These are phyloP conservation scores for Bombus confusus DNA, from an alignment of 1,140 invertebrate species.

Conservation along the genomic window DNA sequence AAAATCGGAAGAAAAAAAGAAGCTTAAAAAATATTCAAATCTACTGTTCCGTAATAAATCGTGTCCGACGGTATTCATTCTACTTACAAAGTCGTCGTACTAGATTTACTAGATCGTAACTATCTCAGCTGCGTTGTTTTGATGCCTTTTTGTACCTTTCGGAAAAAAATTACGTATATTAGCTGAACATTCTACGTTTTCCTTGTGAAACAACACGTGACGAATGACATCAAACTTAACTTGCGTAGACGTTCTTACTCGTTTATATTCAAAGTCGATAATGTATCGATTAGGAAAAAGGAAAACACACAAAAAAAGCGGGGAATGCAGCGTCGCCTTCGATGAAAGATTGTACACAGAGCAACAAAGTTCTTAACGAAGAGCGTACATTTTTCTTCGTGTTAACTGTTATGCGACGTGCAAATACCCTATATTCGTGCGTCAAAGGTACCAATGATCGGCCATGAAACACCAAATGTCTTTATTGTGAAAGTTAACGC, in stretches of 20 bases:
- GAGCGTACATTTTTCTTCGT: neutral
- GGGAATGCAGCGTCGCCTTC: neutral
- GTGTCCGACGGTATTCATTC: neutral
- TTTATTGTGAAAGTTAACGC: conserved; percentile 9
- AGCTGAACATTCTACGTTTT: neutral
- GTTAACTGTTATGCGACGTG: neutral
- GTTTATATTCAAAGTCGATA: neutral
- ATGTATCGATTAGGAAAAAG: neutral
- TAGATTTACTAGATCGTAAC: neutral
- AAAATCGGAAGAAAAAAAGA: neutral
- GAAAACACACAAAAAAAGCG: too few species aligned
- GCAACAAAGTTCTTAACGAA: neutral
- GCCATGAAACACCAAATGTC: conserved; percentile 40
- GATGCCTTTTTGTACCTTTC: neutral
- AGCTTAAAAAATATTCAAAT: neutral
- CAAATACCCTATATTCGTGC: neutral
- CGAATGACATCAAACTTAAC: neutral
- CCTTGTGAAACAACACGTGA: neutral
- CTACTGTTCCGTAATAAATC: neutral
- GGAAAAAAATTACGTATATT: neutral
- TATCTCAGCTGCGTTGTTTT: neutral
- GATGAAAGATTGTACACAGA: neutral
- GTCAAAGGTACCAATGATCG: conserved; percentile 32
- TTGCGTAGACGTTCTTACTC: neutral
- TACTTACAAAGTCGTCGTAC: neutral